Percentiles rank a stretch among this genome's conserved stretches.
These are phyloP conservation scores for Myotis myotis DNA, from an alignment of 2,797 vertebrate species.

Conservation along the genomic window DNA sequence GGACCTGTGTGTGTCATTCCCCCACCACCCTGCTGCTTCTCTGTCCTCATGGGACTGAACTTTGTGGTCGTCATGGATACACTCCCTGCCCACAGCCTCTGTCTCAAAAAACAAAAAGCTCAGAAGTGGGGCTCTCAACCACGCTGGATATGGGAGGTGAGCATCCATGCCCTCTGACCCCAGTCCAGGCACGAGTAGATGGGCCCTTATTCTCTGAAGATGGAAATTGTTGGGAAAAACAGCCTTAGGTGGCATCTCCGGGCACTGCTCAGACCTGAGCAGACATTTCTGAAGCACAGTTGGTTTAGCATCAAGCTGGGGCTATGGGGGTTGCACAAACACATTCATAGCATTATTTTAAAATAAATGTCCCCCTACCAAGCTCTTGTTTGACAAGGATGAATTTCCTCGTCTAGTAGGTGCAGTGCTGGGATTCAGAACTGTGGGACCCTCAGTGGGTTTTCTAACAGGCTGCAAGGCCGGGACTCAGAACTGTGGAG, in stretches of 20 bases:
- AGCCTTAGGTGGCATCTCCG: too few species aligned
- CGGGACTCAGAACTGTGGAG: rapidly evolving
- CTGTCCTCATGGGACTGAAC: not conserved
- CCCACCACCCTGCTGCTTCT: not conserved
- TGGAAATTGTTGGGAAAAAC: not conserved
- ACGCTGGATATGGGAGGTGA: not conserved
- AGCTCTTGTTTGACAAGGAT: not conserved
- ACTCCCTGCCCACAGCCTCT: not conserved
- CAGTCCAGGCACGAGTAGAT: rapidly evolving
- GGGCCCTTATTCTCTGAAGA: not conserved
- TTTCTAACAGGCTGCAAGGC: not conserved
- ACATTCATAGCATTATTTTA: not conserved
- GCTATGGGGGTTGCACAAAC: rapidly evolving
- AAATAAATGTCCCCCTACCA: not conserved
- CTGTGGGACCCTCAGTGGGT: too few species aligned
- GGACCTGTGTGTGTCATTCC: not conserved
- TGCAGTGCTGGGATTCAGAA: too few species aligned
- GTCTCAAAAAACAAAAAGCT: conserved; percentile 26
- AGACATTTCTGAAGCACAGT: not conserved
- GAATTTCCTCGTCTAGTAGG: not conserved
- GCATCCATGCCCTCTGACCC: rapidly evolving
- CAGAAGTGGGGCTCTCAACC: not conserved
- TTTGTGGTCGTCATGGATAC: conserved; percentile 25
- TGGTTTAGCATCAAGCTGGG: not conserved
- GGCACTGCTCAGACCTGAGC: not conserved